These are phyloP conservation scores for Eira barbara DNA, from an alignment of 2,113 vertebrate genomes.

Conservation along the genomic window DNA sequence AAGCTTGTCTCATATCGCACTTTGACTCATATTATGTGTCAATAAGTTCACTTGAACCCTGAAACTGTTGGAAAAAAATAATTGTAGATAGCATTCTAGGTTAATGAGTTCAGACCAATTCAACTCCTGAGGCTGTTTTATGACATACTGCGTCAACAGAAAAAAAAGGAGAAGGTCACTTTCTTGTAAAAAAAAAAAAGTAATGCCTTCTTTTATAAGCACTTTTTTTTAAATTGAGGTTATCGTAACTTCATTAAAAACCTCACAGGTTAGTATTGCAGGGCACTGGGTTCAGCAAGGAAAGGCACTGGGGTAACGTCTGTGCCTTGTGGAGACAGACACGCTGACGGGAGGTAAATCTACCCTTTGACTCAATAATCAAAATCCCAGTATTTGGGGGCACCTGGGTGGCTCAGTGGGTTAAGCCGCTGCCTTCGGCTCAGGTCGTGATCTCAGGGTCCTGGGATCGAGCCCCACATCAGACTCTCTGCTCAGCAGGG, in stretches of 20 bases:
- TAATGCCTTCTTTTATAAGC: neutral
- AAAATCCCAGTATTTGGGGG: too few species aligned
- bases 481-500: too few species aligned
- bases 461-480: too few species aligned
- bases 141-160: neutral
- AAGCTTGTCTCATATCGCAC: neutral
- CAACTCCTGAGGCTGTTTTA: neutral
- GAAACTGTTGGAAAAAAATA: neutral
- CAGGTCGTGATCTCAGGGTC: too few species aligned
- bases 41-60: neutral
- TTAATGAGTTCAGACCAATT: neutral
- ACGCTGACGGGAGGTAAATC: neutral
- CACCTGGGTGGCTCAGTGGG: too few species aligned
- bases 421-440: too few species aligned
- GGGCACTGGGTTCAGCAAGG: neutral
- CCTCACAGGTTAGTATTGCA: neutral
- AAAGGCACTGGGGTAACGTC: neutral
- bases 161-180: neutral
- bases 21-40: slow-evolving; percentile 8
- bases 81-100: neutral
- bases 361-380: neutral
- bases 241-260: slow-evolving; percentile 10
- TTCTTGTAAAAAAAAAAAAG: slow-evolving; percentile 15
- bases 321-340: neutral
- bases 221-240: neutral